Evolutionary conservation across 2,113 vertebrate species (phyloP), one percentile per base, ranked within the genome.

Genomic region (Rhadina sibilatrix): DNA sequence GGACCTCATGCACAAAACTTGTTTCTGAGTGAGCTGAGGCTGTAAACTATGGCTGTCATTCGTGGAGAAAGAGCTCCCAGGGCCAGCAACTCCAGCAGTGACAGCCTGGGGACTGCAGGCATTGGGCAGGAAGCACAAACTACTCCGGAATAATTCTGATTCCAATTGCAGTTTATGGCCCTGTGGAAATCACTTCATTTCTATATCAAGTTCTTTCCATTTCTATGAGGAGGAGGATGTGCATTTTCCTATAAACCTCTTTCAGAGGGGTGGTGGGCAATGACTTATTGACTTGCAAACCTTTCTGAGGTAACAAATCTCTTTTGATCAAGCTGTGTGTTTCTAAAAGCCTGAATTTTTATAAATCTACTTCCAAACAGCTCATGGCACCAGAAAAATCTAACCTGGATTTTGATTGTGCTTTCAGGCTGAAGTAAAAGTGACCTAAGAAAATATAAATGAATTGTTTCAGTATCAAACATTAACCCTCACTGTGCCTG

Each of bases 141-240:
- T 54, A 12, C n/a, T 88, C 59, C 0, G 3, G n/a, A 91, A 88
- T 83, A 52, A 92, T 86, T 93, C 9, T n/a, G 35, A 80, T 76
- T 94, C 50, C 75, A 83, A 23, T 57, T 0, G 3, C 25, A 11
- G 21, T 15, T 88, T 88, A 61, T 52, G 64, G 75, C 85, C 84
- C 88, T n/a, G 59, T 91, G 84, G 84, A 96, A 97, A 96, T 80
- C 42, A 59, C 33, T 88, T 65, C 64, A 75, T 92, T 94, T 56
- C 79, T 57, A 5, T 28, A 38, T 79, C 38, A 18, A 10, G 2
- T 33, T 83, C 59, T 54, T 84, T 84, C 52, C 38, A 85, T 76
- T 94, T 84, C n/a, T 71, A 1, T 37, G 86, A 87, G 28, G 46
- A 89, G 25, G 3, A 86, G 50, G 38, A 85, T 38, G 52, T 52